Conservation (phyloP, 1,140 invertebrate species). For the Hycleus phaleratus region DNA sequence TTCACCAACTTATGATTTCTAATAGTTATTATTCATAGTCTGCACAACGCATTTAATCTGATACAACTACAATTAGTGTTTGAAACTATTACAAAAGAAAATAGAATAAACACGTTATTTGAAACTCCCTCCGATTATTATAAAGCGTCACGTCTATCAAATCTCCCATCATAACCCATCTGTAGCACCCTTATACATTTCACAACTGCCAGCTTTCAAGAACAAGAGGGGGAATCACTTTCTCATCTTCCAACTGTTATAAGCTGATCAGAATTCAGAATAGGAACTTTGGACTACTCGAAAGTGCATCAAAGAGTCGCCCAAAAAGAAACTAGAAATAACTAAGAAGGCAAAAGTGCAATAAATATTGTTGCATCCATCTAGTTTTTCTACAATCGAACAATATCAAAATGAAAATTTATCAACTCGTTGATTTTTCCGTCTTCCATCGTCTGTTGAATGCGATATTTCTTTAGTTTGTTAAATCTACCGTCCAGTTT, state of each 20-base stretch:
- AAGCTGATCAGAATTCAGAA: slow-evolving; percentile 13
- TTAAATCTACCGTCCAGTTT: slow-evolving; percentile 2
- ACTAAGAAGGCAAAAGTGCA: slow-evolving; percentile 1
- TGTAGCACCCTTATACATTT: too few species aligned
- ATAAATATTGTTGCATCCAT: slow-evolving; percentile 2
- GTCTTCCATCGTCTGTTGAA: too few species aligned
- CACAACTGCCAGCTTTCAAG: background rate
- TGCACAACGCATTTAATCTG: background rate
- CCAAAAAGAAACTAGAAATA: too few species aligned
- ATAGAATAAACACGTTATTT: too few species aligned
- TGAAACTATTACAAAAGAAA: too few species aligned
- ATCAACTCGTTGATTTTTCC: too few species aligned
- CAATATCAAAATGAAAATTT: too few species aligned
- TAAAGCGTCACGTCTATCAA: slow-evolving; percentile 6
- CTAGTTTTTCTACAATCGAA: background rate
- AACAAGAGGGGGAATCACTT: slow-evolving; percentile 9
- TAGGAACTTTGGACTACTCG: slow-evolving; percentile 5
- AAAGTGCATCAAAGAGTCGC: slow-evolving; percentile 11
- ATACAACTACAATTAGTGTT: too few species aligned
- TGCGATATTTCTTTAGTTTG: background rate
- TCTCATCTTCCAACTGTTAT: slow-evolving; percentile 4
- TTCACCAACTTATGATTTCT: slow-evolving; percentile 6
- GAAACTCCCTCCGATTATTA: background rate
- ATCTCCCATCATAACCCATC: background rate
- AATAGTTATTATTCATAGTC: background rate